A percentile compares a stretch with the other conserved stretches of the same genome.
phyloP scores from a whole-genome alignment of 2,797 vertebrate species.

The Vespertilio murinus region DNA sequence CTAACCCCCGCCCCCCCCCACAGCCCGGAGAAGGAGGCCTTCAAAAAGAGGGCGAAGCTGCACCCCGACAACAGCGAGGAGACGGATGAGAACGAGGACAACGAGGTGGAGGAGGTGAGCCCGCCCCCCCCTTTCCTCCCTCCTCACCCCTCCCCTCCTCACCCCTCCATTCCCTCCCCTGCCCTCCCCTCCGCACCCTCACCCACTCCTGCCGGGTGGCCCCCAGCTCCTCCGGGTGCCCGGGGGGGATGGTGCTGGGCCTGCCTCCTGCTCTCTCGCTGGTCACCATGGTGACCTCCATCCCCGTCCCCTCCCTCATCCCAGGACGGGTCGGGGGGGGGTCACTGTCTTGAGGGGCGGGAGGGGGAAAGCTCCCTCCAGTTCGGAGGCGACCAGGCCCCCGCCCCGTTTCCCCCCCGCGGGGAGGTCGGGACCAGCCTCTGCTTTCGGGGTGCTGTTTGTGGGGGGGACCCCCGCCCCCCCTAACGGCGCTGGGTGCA shows the following conservation, averaged over 20 bases:
- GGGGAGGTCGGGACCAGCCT: background rate
- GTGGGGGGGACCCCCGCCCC: background rate
- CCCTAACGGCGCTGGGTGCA: slow-evolving; percentile 62
- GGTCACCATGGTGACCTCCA: background rate
- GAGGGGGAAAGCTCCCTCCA: accelerated
- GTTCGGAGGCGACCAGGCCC: background rate
- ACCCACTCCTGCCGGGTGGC: accelerated
- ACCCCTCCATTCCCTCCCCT: too few species aligned
- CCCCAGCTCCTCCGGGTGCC: accelerated
- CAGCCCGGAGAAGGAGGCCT: slow-evolving; percentile 93
- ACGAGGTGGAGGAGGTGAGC: slow-evolving; percentile 87
- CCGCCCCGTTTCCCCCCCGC: accelerated
- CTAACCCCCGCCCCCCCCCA: background rate
- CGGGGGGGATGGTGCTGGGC: accelerated
- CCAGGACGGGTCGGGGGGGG: background rate
- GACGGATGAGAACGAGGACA: slow-evolving; percentile 90
- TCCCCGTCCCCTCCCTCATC: background rate
- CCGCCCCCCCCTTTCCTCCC: accelerated
- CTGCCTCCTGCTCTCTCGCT: accelerated
- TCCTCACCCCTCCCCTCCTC: too few species aligned
- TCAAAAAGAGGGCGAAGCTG: slow-evolving; percentile 93
- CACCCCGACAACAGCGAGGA: slow-evolving; percentile 88
- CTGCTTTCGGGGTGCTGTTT: too few species aligned
- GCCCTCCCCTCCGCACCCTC: background rate
- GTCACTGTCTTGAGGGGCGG: background rate